These are phyloP conservation scores for Trissoscelio sp. DNA, from an alignment of 2,888 invertebrate species.

Conservation along the genomic window DNA sequence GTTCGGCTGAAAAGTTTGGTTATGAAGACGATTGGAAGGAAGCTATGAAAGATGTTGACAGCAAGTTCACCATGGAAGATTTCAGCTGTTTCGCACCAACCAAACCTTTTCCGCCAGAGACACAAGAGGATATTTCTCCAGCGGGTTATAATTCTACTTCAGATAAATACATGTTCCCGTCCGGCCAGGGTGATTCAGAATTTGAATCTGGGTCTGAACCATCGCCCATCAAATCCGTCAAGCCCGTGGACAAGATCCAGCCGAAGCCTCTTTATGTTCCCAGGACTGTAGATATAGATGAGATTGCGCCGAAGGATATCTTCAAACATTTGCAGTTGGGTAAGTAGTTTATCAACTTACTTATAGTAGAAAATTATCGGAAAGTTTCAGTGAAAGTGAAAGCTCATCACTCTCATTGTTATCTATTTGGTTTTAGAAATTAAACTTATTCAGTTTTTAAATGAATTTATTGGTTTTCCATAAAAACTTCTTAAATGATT, in stretches of 20 bases:
- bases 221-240: conserved; percentile 74
- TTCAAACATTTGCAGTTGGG: conserved; percentile 90
- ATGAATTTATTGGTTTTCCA: no score
- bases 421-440: no score
- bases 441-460: no score
- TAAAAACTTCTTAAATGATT: no score
- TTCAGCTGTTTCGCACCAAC: conserved; percentile 70
- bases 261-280: conserved; percentile 53
- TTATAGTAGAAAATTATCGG: not conserved
- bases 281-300: conserved; percentile 75
- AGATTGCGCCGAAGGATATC: conserved; percentile 86
- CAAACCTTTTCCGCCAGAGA: conserved; percentile 80
- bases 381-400: no score
- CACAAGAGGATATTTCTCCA: conserved; percentile 72
- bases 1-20: conserved; percentile 30
- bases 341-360: conserved; percentile 84
- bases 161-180: conserved; percentile 40
- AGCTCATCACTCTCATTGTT: no score
- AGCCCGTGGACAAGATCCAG: conserved; percentile 30
- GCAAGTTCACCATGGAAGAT: conserved; percentile 63
- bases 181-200: conserved; percentile 77
- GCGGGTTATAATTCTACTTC: conserved; percentile 1
- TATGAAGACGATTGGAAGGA: conserved; percentile 57
- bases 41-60: conserved; percentile 53
- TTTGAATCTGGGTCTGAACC: conserved; percentile 81